A percentile compares a stretch with the other conserved stretches of the same genome.
phyloP scores from a whole-genome alignment of 2,797 vertebrate species.

The Tinamus major region DNA sequence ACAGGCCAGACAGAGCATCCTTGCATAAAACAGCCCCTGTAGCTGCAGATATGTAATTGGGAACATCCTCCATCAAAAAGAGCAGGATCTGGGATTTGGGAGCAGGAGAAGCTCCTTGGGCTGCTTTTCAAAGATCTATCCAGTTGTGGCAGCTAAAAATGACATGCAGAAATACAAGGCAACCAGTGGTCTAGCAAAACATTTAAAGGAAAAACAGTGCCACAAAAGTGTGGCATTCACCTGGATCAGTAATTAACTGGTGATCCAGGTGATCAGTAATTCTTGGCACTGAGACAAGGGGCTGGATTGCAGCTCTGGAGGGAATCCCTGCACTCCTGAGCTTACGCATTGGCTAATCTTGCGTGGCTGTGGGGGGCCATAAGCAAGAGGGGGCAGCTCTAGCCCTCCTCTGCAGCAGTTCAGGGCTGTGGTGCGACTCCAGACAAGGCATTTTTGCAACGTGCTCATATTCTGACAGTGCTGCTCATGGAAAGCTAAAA shows the following conservation, averaged over 20 bases:
- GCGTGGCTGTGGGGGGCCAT: neutral
- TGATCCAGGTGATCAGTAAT: too few species aligned
- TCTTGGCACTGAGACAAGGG: neutral
- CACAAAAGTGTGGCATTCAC: fast-evolving
- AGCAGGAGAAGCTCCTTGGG: neutral
- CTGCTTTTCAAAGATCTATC: neutral
- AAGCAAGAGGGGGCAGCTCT: neutral
- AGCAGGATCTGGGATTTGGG: neutral
- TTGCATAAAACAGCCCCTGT: too few species aligned
- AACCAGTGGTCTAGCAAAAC: fast-evolving
- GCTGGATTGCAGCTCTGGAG: neutral
- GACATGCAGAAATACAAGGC: fast-evolving
- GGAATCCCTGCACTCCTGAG: neutral
- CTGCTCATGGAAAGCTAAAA: too few species aligned
- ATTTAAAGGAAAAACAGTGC: neutral
- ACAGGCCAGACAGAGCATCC: neutral
- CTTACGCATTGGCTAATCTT: neutral
- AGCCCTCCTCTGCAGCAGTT: too few species aligned
- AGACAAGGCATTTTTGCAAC: too few species aligned
- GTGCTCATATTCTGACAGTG: too few species aligned
- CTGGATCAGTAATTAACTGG: neutral
- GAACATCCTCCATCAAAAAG: neutral
- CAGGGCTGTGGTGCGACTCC: neutral
- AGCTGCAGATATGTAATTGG: neutral
- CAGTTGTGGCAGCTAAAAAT: neutral